Percentiles rank a stretch among this genome's conserved stretches.
Conservation (phyloP, 2,888 invertebrate species). For the Apotomis capreana region DNA sequence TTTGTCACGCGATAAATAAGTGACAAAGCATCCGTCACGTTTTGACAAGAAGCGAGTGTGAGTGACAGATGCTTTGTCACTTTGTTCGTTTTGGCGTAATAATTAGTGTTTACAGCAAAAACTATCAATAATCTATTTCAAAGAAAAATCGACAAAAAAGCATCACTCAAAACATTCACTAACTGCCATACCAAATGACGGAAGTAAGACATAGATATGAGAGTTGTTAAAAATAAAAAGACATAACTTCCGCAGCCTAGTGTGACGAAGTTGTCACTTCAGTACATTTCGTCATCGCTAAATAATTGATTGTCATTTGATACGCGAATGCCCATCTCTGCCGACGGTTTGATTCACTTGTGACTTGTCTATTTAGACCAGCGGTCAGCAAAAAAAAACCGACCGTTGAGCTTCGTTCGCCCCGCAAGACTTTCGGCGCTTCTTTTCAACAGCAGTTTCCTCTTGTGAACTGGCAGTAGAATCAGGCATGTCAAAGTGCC, state of each 20-base stretch:
- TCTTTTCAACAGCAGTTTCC: no score
- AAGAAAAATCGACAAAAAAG: not conserved
- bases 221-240: conserved; percentile 24
- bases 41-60: no score
- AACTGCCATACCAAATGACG: conserved; percentile 25
- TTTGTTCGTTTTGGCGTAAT: no score
- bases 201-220: conserved; percentile 36
- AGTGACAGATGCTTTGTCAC: no score
- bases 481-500: no score
- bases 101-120: not conserved
- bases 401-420: no score
- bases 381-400: not conserved
- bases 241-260: conserved; percentile 46
- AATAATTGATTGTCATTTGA: conserved; percentile 69
- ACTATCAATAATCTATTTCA: not conserved
- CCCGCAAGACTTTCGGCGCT: no score
- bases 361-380: not conserved
- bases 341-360: conserved; percentile 31
- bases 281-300: conserved; percentile 52
- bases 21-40: no score
- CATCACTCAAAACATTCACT: conserved; percentile 13
- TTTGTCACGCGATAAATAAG: no score
- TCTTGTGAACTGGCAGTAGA: no score
- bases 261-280: conserved; percentile 54
- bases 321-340: conserved; percentile 56